A percentile compares a stretch with the other conserved stretches of the same genome.
Evolutionary conservation across 1,140 invertebrate genomes (phyloP).

Genomic region (Drosophila lacertosa): DNA sequence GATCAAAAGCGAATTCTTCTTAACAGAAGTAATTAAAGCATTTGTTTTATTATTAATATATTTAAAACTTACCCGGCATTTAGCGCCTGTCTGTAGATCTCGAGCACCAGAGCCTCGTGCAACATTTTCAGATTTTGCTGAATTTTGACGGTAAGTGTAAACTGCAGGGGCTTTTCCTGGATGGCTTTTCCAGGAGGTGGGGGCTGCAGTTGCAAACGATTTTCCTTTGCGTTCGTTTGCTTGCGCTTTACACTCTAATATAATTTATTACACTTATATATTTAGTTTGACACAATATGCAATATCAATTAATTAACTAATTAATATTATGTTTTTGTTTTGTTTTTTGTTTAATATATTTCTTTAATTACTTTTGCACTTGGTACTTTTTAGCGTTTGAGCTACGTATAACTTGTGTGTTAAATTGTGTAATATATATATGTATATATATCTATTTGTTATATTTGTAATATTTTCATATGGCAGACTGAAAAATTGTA

Average conservation of each 20-base stretch:
- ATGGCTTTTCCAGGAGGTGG: background rate
- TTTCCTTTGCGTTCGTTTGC: constrained; percentile 11
- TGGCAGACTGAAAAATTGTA: constrained; percentile 57
- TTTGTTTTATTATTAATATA: background rate
- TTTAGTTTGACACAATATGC: constrained; percentile 76
- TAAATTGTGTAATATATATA: constrained; percentile 52
- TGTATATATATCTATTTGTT: constrained; percentile 25
- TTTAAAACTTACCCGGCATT: constrained; percentile 81
- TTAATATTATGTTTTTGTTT: constrained; percentile 31
- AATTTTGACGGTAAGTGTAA: constrained; percentile 65
- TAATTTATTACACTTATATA: constrained; percentile 48
- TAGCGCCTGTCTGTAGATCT: constrained; percentile 84
- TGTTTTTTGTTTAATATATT: constrained; percentile 34
- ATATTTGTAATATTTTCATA: constrained; percentile 53
- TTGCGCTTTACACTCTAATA: constrained; percentile 10
- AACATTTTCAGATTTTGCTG: constrained; percentile 83
- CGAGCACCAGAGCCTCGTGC: constrained; percentile 83
- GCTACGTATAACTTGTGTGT: constrained; percentile 68
- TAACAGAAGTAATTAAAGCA: too few species aligned
- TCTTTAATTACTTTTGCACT: constrained; percentile 75
- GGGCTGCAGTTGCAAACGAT: background rate
- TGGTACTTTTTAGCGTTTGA: constrained; percentile 72
- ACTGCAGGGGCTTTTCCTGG: too few species aligned
- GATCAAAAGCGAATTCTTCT: too few species aligned
- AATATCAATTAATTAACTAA: constrained; percentile 33